Evolutionary conservation across 2,113 vertebrate genomes (phyloP), one percentile per base, ranked within the genome.

Genomic region (Chlorodrepanis virens): DNA sequence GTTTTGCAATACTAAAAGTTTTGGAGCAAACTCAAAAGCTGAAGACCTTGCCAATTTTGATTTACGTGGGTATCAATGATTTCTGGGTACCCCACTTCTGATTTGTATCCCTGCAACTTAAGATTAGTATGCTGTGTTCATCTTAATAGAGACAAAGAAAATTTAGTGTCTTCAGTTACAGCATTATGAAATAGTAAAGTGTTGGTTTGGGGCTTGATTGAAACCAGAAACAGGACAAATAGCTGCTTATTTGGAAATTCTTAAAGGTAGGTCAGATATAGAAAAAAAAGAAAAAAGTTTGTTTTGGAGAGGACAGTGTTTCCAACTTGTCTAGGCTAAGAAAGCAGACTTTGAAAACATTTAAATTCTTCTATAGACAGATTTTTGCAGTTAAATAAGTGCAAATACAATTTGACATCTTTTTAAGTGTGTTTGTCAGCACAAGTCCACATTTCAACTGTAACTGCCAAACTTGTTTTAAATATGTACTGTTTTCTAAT

Each of bases 181-280:
- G 40, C 15, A 20, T 54, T 88, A 50, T 83, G 60, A 86, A 92
- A 74, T 83, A 47, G 9, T 83, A 35, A 77, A 60, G 5, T 45
- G 19, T 67, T 93, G 22, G 20, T 6, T 88, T 86, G 13, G 10
- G 47, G 47, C 76, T 94, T 88, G 85, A 90, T 19, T 83, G 60
- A 95, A 96, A 86, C 45, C 89, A 93, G 87, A 86, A 95, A 83
- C 40, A 22, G 31, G 76, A 90, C 47, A 93, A 94, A 90, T 86
- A 80, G 35, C 42, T 93, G 90, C 83, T 86, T 90, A 54, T 90
- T 93, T 90, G 54, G 71, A 90, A 89, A 81, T 78, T 71, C 75
- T 85, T 86, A 90, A 90, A 83, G 56, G 64, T 49, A 81, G 60
- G 85, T 92, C 83, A 88, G 74, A 84, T 87, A 59, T 29, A 68